Conservation (phyloP, 2,113 vertebrate genomes). For the Vulpes lagopus region DNA sequence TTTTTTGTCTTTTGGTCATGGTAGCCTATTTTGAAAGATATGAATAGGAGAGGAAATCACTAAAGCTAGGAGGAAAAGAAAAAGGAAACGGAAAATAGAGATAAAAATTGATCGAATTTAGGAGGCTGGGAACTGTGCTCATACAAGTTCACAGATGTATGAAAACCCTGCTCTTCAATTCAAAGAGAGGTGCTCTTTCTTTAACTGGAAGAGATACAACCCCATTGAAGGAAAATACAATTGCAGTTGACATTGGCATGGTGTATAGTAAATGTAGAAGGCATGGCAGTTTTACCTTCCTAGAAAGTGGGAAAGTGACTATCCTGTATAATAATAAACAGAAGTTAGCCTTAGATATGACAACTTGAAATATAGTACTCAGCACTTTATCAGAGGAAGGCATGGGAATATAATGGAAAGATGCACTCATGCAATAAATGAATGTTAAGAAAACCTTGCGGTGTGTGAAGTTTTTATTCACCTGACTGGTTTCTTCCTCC, state of each 20-base stretch:
- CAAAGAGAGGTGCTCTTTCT: not conserved
- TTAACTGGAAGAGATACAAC: not conserved
- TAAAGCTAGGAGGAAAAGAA: not conserved
- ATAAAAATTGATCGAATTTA: not conserved
- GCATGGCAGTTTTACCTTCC: not conserved
- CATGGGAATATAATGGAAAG: slow-evolving; percentile 83
- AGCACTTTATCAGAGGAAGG: slow-evolving; percentile 76
- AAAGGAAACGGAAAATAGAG: not conserved
- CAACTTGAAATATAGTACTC: slow-evolving; percentile 69
- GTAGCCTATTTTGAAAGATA: not conserved
- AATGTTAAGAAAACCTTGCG: slow-evolving; percentile 83
- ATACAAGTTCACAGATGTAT: not conserved
- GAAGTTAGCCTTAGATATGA: slow-evolving; percentile 70
- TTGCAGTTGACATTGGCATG: not conserved
- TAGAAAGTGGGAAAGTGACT: not conserved
- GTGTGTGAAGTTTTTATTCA: slow-evolving; percentile 85
- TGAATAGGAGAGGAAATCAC: not conserved
- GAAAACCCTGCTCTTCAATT: not conserved
- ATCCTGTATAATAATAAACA: slow-evolving; percentile 61
- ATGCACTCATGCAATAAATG: slow-evolving; percentile 86
- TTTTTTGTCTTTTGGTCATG: not conserved
- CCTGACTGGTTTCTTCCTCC: slow-evolving; percentile 82
- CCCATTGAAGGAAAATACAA: not conserved
- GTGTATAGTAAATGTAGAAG: not conserved
- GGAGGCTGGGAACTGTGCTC: not conserved